phyloP scores from a whole-genome alignment of 2,797 vertebrate genomes.

The Phaenicophaeus curvirostris region DNA sequence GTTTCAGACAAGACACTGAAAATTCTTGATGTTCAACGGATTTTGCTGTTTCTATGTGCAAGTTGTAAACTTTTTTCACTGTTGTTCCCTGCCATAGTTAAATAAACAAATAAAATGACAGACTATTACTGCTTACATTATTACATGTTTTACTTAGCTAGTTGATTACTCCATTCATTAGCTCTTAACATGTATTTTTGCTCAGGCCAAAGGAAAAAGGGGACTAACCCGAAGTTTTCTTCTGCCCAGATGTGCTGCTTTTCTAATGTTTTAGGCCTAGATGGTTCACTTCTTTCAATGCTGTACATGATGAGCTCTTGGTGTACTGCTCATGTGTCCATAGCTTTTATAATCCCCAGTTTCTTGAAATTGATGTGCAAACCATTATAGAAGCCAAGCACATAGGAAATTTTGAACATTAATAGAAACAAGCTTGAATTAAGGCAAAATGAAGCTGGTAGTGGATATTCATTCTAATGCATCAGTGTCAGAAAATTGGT shows the following conservation, averaged over 20 bases:
- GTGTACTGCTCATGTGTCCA: not conserved
- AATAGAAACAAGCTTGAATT: constrained; percentile 14
- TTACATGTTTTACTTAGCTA: not conserved
- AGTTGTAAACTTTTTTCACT: not conserved
- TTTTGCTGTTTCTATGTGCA: not conserved
- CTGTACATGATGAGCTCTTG: not conserved
- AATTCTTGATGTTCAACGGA: not conserved
- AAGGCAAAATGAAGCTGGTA: not conserved
- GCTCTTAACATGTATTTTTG: not conserved
- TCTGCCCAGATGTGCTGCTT: not conserved
- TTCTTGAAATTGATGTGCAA: not conserved
- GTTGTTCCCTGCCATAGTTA: not conserved
- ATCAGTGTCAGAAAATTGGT: not conserved
- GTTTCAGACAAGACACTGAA: not conserved
- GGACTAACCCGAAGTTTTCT: not conserved
- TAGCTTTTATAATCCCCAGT: not conserved
- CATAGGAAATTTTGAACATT: not conserved
- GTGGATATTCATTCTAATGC: not conserved
- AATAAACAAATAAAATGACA: not conserved
- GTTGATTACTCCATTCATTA: not conserved
- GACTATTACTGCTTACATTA: not conserved
- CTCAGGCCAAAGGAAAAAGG: not conserved
- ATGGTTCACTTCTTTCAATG: not conserved
- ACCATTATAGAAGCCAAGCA: not conserved
- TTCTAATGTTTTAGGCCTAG: not conserved